These are phyloP conservation scores for Monopterus albus DNA, from an alignment of 2,113 vertebrate genomes.

Conservation along the genomic window DNA sequence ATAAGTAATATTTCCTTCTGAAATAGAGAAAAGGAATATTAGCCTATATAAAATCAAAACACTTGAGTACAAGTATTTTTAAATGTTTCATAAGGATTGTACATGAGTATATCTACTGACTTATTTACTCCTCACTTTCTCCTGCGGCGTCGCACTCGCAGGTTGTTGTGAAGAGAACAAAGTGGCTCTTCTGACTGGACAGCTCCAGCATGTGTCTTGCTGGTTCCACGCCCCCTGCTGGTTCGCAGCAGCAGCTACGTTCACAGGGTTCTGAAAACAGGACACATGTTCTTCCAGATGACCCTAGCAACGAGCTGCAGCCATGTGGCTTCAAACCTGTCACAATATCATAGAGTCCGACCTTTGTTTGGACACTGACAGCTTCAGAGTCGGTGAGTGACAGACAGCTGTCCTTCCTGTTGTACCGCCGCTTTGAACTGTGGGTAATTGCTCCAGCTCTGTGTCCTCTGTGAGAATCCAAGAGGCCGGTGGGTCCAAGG, in stretches of 20 bases:
- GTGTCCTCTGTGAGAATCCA: not conserved
- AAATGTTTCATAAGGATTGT: no score
- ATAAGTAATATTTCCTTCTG: no score
- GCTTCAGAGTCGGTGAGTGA: constrained; percentile 10
- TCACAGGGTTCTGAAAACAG: not conserved
- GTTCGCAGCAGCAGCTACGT: not conserved
- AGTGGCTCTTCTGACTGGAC: no score
- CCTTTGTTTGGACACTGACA: not conserved
- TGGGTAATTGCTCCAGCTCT: constrained; percentile 21
- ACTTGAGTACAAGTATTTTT: no score
- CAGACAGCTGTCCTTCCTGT: constrained; percentile 16
- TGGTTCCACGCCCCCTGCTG: not conserved
- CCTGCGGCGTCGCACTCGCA: no score
- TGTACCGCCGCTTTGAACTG: constrained; percentile 6
- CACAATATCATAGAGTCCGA: not conserved
- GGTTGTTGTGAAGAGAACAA: no score
- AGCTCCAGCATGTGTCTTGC: no score
- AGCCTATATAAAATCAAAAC: no score
- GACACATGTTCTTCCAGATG: no score
- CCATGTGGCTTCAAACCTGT: not conserved
- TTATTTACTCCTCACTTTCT: no score
- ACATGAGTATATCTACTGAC: no score
- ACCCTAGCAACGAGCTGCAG: constrained; percentile 9
- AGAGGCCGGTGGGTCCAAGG: not conserved
- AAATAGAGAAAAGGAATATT: no score